phyloP scores from a whole-genome alignment of 2,888 invertebrate genomes.

The Phanerotoma sp. region DNA sequence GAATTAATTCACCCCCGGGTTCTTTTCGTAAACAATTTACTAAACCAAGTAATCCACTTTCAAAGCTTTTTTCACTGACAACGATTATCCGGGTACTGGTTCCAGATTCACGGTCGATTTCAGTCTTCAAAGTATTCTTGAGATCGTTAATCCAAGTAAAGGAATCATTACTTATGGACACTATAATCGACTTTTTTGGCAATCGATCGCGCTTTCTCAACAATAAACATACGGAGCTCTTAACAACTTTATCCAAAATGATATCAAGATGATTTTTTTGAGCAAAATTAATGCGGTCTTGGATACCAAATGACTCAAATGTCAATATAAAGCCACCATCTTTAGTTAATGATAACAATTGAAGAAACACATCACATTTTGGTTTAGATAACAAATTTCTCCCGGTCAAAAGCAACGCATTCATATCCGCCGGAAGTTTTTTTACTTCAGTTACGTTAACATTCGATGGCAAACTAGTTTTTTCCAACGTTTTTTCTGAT shows the following conservation, averaged over 20 bases:
- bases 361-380: slow-evolving; percentile 20
- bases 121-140: slow-evolving; percentile 43
- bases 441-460: slow-evolving; percentile 65
- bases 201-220: slow-evolving; percentile 35
- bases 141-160: slow-evolving; percentile 54
- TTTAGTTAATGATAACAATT: slow-evolving; percentile 29
- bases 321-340: slow-evolving; percentile 46
- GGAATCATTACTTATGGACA: slow-evolving; percentile 43
- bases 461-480: slow-evolving; percentile 58
- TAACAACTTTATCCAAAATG: slow-evolving; percentile 41
- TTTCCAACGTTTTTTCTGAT: slow-evolving; percentile 56
- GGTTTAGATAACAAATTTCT: slow-evolving; percentile 58
- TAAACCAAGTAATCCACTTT: slow-evolving; percentile 78
- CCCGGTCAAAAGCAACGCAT: slow-evolving; percentile 60
- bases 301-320: slow-evolving; percentile 34
- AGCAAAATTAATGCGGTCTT: slow-evolving; percentile 18
- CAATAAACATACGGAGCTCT: slow-evolving; percentile 36
- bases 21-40: slow-evolving; percentile 84
- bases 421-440: slow-evolving; percentile 62
- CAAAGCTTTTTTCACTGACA: slow-evolving; percentile 27
- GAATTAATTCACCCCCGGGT: slow-evolving; percentile 64
- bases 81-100: slow-evolving; percentile 64
- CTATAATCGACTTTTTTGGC: slow-evolving; percentile 42
- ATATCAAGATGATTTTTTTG: slow-evolving; percentile 33
- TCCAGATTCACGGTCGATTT: slow-evolving; percentile 57